Evolutionary conservation across 1,140 invertebrate genomes (phyloP), one percentile per base, ranked within the genome.

Genomic region (Aradophagus sp.): DNA sequence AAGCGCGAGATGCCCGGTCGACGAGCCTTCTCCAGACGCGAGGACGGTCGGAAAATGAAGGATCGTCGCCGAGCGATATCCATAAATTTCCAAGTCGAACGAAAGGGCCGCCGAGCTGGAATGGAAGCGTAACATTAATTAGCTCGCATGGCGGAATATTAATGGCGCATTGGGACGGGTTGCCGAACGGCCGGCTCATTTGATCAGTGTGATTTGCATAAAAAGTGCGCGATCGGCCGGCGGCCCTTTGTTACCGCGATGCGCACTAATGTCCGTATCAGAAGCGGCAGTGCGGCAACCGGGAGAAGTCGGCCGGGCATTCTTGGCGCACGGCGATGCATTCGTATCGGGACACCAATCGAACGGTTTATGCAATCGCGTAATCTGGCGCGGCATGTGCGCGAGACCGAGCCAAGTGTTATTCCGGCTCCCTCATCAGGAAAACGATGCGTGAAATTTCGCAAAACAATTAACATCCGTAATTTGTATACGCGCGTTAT

Each of bases 381-480:
- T 61, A 65, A 71, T 65, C 53, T 61, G 14, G 41, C 59, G n/a
- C 52, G 34, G 53, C 15, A 39, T 34, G 50, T 38, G 32, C 55
- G n/a, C 27, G 31, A 29, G 7, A 41, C n/a, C 41, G 52, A 44
- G 20, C 27, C 15, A 65, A 47, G 39, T 68, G 55, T 53, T 59
- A 59, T 44, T 59, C 12, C 34, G 32, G 17, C 32, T 61, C 53
- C 48, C 65, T 68, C 17, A 50, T 41, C 27, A 17, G 12, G 31
- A 34, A 53, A 59, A 39, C 65, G 47, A 53, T 47, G 65, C 65
- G 65, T 59, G 35, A 68, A 68, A 68, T 68, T 68, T 68, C 47
- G 41, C 48, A 59, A 67, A 41, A 59, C 47, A 59, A 59, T 59
- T 59, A 58, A 41, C 48, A 68, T 59, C 23, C 47, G 34, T 53